Conservation (phyloP, 2,797 vertebrate species). For the Tokudaia muenninki region DNA sequence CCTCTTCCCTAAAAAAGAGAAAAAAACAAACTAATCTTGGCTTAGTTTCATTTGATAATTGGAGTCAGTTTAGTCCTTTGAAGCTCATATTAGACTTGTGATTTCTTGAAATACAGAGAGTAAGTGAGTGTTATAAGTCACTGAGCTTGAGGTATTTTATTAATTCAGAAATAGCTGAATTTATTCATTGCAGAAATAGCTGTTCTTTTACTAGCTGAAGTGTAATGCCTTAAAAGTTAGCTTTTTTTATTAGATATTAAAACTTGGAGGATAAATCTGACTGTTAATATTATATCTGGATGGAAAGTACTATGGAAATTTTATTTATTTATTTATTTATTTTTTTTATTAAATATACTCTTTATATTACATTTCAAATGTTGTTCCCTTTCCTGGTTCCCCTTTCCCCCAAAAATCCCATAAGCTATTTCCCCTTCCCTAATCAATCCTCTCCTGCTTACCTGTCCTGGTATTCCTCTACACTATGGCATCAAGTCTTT, state of each 20-base stretch:
- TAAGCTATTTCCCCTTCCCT: no score
- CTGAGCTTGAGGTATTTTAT: not conserved
- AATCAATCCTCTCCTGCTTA: no score
- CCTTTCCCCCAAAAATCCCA: no score
- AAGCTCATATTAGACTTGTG: not conserved
- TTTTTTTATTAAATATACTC: no score
- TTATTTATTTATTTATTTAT: no score
- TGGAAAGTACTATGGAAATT: not conserved
- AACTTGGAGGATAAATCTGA: not conserved
- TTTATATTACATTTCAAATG: no score
- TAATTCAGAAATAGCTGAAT: no score
- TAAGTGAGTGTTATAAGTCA: not conserved
- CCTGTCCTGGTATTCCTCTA: no score
- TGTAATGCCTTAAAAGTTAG: not conserved
- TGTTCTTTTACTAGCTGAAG: not conserved
- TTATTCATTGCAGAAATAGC: not conserved
- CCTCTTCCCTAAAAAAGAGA: not conserved
- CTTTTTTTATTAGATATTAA: not conserved
- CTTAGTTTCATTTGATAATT: not conserved
- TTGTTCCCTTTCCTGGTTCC: no score
- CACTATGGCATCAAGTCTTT: no score
- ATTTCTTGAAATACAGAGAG: not conserved
- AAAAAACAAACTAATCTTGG: not conserved
- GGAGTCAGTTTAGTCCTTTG: not conserved
- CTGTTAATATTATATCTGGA: not conserved